Base-by-base conservation (phyloP, 92 coral and sea anemone genomes). In the Phymanthus crucifer region DNA sequence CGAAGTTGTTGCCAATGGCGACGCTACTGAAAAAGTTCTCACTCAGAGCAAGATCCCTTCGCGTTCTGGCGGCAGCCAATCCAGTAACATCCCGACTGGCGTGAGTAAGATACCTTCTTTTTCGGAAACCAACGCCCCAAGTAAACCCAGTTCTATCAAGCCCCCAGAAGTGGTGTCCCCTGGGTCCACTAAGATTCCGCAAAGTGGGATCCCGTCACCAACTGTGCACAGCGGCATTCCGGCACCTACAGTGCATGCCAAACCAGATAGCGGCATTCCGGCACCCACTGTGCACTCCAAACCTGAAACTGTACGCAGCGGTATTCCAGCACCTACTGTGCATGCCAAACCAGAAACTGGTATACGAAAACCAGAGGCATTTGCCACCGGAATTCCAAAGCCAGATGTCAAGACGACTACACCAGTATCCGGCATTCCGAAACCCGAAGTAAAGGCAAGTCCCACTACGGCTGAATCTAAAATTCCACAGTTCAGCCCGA, bases 51-150 rank as follows among this genome's bases (percentile, higher is more conserved):
- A 67, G 37, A 75, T 78, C 18, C 87, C 87, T 0, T 73, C 86
- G 23, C 32, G 58, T 17, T 73, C 79, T 21, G 32, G 79, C 64
- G 35, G 78, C 2, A 84, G 83, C 56, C 90, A 81, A n/a, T 74
- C 78, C 52, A 80, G 73, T 23, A 32, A 43, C 21, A 89, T 82
- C 47, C 89, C 92, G 0, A 69, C 79, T 70, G 76, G 83, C 4
- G 77, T 71, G 64, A 89, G 90, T 48, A 80, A 88, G 32, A 89
- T 89, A 9, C 93, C 93, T 3, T 89, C 93, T 10, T 82, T 89
- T 47, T 46, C 90, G 14, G 82, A 76, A 33, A 35, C 66, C 26
- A 56, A 24, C 26, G 69, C 23, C 19, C 40, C 80, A 32, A 43
- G 74, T 56, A 78, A 77, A 40, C 68, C 77, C 35, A 76, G 72